Percentiles rank a stretch among this genome's conserved stretches.
Evolutionary conservation across 2,888 invertebrate species (phyloP).

Genomic region (Pyrrhia umbra): DNA sequence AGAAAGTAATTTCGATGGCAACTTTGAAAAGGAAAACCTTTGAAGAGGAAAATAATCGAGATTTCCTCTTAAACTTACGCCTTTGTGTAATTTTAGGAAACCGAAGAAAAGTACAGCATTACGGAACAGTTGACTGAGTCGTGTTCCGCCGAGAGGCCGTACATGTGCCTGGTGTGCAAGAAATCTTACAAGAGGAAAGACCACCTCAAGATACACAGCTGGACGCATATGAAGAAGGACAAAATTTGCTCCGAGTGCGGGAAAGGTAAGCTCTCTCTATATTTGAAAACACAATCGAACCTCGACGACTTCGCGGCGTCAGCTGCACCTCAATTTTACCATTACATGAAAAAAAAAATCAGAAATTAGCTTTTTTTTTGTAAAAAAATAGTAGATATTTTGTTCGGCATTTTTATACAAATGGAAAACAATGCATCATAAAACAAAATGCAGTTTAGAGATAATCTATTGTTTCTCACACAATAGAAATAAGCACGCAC

Average conservation of each 20-base stretch:
- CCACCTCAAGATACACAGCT: conserved; percentile 94
- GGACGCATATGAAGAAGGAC: conserved; percentile 94
- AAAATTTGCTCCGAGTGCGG: conserved; percentile 94
- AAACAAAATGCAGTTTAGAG: neutral
- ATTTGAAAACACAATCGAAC: neutral
- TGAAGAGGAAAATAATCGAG: neutral
- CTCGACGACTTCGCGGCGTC: neutral
- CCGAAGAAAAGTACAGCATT: conserved; percentile 69
- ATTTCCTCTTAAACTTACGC: neutral
- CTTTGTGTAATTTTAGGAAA: conserved; percentile 30
- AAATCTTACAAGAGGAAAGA: conserved; percentile 95
- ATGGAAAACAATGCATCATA: neutral
- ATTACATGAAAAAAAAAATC: too few relatives aligned
- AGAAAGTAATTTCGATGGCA: too few relatives aligned
- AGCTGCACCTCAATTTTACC: neutral
- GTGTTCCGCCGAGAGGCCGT: conserved; percentile 89
- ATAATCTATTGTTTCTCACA: neutral
- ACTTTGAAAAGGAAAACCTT: neutral
- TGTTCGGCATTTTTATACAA: neutral
- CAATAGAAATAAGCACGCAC: neutral
- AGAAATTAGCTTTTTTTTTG: neutral
- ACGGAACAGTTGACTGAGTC: conserved; percentile 1
- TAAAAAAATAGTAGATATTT: neutral
- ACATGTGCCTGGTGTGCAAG: conserved; percentile 92
- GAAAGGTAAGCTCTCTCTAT: conserved; percentile 83